These are phyloP conservation scores for Festucalex cinctus DNA, from an alignment of 2,113 vertebrate genomes.

Conservation along the genomic window DNA sequence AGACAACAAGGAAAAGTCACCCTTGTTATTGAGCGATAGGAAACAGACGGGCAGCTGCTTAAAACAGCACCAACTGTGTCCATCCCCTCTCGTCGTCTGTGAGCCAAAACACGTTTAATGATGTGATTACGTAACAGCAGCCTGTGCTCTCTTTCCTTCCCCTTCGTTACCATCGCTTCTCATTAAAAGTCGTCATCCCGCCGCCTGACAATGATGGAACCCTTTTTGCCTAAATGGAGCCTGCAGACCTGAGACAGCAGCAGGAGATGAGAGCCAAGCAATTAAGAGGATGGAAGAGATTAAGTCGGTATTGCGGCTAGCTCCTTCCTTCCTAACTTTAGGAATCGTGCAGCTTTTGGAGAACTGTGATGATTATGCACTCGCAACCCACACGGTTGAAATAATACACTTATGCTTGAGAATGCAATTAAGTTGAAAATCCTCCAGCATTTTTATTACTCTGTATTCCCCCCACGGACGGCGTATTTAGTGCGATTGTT, in stretches of 20 bases:
- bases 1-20: neutral
- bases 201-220: conserved; percentile 26
- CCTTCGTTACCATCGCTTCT: conserved; percentile 25
- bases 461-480: neutral
- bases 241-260: conserved; percentile 23
- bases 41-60: conserved; percentile 15
- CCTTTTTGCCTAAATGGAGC: conserved; percentile 22
- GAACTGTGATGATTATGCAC: conserved; percentile 17
- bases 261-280: conserved; percentile 10
- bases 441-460: conserved; percentile 14
- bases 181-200: conserved; percentile 41
- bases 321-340: conserved; percentile 20
- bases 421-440: conserved; percentile 21
- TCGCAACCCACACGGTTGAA: conserved; percentile 14
- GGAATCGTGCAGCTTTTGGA: neutral
- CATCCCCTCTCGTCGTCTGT: conserved; percentile 15
- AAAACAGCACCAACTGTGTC: conserved; percentile 28
- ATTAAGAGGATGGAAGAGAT: conserved; percentile 30
- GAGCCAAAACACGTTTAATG: conserved; percentile 20
- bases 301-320: conserved; percentile 11
- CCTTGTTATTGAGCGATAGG: neutral
- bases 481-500: conserved; percentile 18
- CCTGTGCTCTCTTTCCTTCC: conserved; percentile 5
- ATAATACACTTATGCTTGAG: conserved; percentile 6
- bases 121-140: conserved; percentile 35